phyloP scores from a whole-genome alignment of 64 coral and sea anemone species.

The Actinia tenebrosa region DNA sequence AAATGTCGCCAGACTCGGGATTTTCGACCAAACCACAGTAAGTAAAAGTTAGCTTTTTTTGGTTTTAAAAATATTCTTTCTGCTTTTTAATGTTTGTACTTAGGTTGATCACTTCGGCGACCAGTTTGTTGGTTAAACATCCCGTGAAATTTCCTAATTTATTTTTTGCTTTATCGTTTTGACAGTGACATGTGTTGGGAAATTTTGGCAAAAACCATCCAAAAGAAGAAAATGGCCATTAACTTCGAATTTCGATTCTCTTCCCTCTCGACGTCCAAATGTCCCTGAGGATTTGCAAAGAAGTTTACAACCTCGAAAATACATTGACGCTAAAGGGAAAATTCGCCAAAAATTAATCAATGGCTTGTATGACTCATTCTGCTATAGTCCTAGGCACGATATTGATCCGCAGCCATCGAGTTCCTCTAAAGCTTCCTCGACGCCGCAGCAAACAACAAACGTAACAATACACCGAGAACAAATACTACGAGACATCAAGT shows the following conservation, averaged over 20 bases:
- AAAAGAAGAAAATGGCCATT: constrained; percentile 41
- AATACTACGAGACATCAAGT: neutral
- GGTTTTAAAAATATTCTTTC: neutral
- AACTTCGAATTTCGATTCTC: neutral
- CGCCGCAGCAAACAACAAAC: neutral
- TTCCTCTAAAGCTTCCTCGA: neutral
- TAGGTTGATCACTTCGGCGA: neutral
- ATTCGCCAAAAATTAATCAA: constrained; percentile 69
- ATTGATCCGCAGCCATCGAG: constrained; percentile 53
- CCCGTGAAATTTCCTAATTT: neutral
- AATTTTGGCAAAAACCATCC: constrained; percentile 49
- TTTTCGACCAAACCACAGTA: constrained; percentile 60
- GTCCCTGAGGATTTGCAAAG: neutral
- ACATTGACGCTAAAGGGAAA: constrained; percentile 52
- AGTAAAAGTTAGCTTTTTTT: constrained; percentile 53
- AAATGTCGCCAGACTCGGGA: constrained; percentile 36
- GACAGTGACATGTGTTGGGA: constrained; percentile 51
- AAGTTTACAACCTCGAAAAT: constrained; percentile 20
- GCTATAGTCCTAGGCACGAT: constrained; percentile 70
- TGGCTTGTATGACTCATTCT: constrained; percentile 83
- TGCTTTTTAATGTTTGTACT: neutral
- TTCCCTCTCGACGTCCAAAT: constrained; percentile 2
- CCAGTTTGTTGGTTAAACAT: neutral
- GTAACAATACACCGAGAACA: constrained; percentile 1
- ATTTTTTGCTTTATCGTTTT: neutral